phyloP scores from a whole-genome alignment of 2,797 vertebrate species.

The Rhodeus uyekii region DNA sequence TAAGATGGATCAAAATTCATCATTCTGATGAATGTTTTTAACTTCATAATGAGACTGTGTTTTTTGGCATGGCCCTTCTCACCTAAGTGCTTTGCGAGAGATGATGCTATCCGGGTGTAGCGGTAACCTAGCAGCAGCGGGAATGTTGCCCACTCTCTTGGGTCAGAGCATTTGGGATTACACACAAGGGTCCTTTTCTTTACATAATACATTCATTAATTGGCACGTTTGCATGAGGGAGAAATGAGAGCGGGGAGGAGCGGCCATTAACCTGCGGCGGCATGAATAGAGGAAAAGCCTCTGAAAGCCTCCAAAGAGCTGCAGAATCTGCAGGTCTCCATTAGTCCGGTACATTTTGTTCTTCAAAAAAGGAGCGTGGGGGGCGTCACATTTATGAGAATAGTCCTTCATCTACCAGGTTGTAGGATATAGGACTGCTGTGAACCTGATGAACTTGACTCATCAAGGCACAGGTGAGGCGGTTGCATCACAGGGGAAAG shows the following conservation, averaged over 20 bases:
- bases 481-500: slow-evolving; percentile 29
- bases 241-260: slow-evolving; percentile 28
- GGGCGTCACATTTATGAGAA: slow-evolving; percentile 24
- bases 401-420: slow-evolving; percentile 17
- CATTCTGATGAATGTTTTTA: slow-evolving; percentile 37
- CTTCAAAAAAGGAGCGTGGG: slow-evolving; percentile 13
- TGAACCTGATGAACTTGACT: slow-evolving; percentile 11
- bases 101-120: slow-evolving; percentile 29
- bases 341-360: slow-evolving; percentile 23
- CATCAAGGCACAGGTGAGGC: slow-evolving; percentile 29
- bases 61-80: slow-evolving; percentile 45
- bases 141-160: slow-evolving; percentile 34
- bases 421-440: slow-evolving; percentile 14
- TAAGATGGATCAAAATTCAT: slow-evolving; percentile 48
- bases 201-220: slow-evolving; percentile 66
- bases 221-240: slow-evolving; percentile 53
- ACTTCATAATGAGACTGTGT: slow-evolving; percentile 38
- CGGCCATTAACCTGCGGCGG: slow-evolving; percentile 22
- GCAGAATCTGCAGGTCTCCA: slow-evolving; percentile 17
- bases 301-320: slow-evolving; percentile 37
- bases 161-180: slow-evolving; percentile 35
- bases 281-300: slow-evolving; percentile 26
- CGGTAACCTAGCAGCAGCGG: slow-evolving; percentile 29
- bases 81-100: slow-evolving; percentile 61
- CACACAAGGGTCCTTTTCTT: slow-evolving; percentile 41